Evolutionary conservation across 2,113 vertebrate genomes (phyloP).

Genomic region (Butorides virescens): DNA sequence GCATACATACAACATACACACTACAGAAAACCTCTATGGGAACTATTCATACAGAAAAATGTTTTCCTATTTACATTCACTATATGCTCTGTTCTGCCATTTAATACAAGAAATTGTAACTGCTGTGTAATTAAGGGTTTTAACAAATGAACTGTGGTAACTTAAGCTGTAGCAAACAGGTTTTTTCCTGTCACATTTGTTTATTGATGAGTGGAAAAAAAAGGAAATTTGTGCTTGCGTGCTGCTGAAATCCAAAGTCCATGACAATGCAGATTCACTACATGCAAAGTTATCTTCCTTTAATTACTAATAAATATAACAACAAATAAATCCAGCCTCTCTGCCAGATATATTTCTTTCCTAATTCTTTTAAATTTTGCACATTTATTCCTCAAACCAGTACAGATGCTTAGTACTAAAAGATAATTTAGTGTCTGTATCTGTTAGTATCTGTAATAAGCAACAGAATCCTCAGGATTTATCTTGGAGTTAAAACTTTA

Average conservation of each 20-base stretch:
- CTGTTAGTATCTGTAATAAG: background rate
- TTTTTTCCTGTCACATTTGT: background rate
- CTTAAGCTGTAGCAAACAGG: background rate
- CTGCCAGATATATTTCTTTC: background rate
- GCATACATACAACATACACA: no score
- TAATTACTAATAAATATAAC: background rate
- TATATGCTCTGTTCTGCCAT: background rate
- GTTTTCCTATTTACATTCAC: background rate
- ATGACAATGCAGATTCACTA: background rate
- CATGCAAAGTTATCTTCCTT: background rate
- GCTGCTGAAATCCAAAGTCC: background rate
- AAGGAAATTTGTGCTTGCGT: background rate
- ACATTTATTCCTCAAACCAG: background rate
- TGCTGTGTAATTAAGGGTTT: background rate
- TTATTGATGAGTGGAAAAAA: background rate
- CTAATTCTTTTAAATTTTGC: background rate
- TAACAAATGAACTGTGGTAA: background rate
- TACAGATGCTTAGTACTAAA: background rate
- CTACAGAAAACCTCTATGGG: background rate
- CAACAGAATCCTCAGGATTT: background rate
- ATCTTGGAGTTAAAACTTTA: background rate
- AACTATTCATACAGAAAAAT: background rate
- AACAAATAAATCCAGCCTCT: background rate
- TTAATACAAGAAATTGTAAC: background rate
- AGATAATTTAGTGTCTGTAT: background rate